Base-by-base conservation (phyloP, 2,888 invertebrate species). In the Sinotaia quadrata region DNA sequence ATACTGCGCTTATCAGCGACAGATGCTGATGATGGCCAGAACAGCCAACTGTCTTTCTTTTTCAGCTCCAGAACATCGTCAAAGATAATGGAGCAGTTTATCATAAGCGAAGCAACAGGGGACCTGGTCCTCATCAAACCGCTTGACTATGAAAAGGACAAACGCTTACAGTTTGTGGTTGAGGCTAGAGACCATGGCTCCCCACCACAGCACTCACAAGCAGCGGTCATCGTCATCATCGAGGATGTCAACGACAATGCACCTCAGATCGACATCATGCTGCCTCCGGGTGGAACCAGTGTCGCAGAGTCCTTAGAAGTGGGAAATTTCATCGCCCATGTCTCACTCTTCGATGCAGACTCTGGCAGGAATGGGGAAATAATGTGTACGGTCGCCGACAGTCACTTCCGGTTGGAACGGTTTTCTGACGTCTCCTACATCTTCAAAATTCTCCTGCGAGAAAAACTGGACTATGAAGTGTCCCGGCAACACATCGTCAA, bases 291-390 rank as follows among this genome's bases (percentile, higher is more conserved):
- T 85, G 92, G 92, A 2, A 87, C 87, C 31, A 69, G 79, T 33
- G 83, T 88, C 10, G 70, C 75, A 8, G 89, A 89, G 77, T 81
- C 96, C 87, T 95, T 96, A 0, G 92, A 92, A 67, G 95, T 95
- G 85, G 95, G 95, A 33, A 94, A 95, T 37, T 93, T 97, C 34
- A 97, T 98, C 0, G 97, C 97, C 0, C 97, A 96, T 5, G 94
- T 98, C 7, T 95, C 95, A 0, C 95, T 97, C 0, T 74, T 71
- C 3, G 84, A 84, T 68, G 33, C 56, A 0, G 83, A 84, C 71
- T 75, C 76, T 58, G 85, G 81, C 2, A 68, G 72, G 15, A 85
- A 85, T 73, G 84, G 84, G 1, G 63, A 74, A 31, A 78, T 85
- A 2, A 67, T 69, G 4, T 86, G 85, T 69, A 68, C 69, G 33